A percentile compares a stretch with the other conserved stretches of the same genome.
phyloP scores from a whole-genome alignment of 2,797 vertebrate genomes.

The Chromis chromis region DNA sequence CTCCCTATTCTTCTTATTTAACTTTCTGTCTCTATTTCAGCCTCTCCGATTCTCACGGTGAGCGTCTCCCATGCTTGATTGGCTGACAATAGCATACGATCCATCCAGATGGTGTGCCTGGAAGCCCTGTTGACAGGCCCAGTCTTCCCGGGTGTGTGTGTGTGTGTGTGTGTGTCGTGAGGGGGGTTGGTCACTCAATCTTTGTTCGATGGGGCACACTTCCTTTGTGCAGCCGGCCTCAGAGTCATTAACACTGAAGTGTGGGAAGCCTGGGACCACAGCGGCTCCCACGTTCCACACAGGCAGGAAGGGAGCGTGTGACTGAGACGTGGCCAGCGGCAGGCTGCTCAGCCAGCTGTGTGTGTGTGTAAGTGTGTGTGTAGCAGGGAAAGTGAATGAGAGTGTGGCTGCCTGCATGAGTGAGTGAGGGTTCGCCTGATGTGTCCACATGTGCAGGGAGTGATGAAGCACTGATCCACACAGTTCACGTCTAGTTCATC shows the following conservation, averaged over 20 bases:
- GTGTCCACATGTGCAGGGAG: conserved; percentile 69
- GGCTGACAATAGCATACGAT: conserved; percentile 70
- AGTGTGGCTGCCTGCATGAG: conserved; percentile 53
- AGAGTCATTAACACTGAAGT: conserved; percentile 84
- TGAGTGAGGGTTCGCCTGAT: conserved; percentile 50
- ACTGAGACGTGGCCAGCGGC: conserved; percentile 75
- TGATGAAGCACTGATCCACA: conserved; percentile 30
- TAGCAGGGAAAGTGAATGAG: conserved; percentile 42
- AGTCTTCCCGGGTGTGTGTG: conserved; percentile 35
- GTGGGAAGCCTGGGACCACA: conserved; percentile 83
- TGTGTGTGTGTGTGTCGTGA: conserved; percentile 25
- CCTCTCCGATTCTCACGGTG: conserved; percentile 78
- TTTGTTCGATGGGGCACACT: conserved; percentile 84
- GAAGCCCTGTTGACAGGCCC: conserved; percentile 71
- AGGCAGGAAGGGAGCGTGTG: conserved; percentile 81
- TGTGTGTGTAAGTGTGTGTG: conserved; percentile 56
- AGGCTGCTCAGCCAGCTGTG: conserved; percentile 70
- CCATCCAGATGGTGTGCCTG: conserved; percentile 85
- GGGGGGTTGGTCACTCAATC: conserved; percentile 67
- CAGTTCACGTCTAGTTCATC: conserved; percentile 11
- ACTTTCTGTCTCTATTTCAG: conserved; percentile 74
- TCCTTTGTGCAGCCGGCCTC: conserved; percentile 82
- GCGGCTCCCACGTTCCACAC: conserved; percentile 84
- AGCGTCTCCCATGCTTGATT: conserved; percentile 73
- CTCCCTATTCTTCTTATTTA: conserved; percentile 50